Conservation (phyloP, 2,888 invertebrate species). For the Autographa pulchrina region DNA sequence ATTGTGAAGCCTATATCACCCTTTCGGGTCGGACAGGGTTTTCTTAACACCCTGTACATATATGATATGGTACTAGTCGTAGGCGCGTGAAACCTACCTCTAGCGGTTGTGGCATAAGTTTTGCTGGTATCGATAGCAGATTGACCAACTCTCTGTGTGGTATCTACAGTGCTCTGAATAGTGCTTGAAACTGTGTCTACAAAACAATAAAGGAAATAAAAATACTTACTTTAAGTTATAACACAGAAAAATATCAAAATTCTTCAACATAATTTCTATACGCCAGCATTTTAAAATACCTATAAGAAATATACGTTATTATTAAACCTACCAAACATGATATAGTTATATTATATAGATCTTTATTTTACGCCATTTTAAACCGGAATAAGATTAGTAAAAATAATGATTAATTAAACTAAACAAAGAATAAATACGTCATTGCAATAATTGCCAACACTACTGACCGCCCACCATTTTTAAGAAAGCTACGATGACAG, state of each 20-base stretch:
- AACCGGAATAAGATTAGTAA: not conserved
- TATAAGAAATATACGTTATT: not conserved
- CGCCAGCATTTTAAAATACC: not conserved
- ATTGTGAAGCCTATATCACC: no score
- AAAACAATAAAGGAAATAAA: slow-evolving; percentile 55
- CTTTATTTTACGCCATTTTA: not conserved
- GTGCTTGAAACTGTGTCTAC: slow-evolving; percentile 76
- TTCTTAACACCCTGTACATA: no score
- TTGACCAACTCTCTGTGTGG: slow-evolving; percentile 72
- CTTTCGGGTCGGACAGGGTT: no score
- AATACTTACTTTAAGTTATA: slow-evolving; percentile 17
- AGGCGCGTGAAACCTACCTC: slow-evolving; percentile 58
- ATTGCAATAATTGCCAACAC: slow-evolving; percentile 43
- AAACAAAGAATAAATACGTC: slow-evolving; percentile 26
- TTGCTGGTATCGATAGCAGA: slow-evolving; percentile 72
- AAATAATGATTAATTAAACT: slow-evolving; percentile 25
- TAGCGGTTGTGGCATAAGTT: slow-evolving; percentile 70
- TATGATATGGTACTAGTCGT: no score
- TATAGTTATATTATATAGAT: slow-evolving; percentile 8
- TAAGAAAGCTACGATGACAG: slow-evolving; percentile 44
- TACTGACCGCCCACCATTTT: slow-evolving; percentile 42
- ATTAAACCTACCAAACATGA: not conserved
- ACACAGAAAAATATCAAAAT: slow-evolving; percentile 14
- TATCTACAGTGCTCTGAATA: slow-evolving; percentile 71
- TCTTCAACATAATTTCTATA: slow-evolving; percentile 3